phyloP scores from a whole-genome alignment of 2,113 vertebrate species.

The Daphoenositta chrysoptera region DNA sequence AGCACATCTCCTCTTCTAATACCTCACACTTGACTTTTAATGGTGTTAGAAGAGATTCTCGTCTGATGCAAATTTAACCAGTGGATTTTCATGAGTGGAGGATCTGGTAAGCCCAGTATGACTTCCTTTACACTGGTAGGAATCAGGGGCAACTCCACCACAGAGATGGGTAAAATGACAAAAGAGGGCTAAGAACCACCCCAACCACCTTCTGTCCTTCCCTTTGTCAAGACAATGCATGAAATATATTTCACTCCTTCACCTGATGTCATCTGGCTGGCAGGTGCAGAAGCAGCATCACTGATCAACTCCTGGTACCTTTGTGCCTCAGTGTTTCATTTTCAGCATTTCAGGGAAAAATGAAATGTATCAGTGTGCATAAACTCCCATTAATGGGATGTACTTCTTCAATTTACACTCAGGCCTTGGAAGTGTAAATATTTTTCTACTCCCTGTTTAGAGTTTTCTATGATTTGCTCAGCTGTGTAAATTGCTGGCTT shows the following conservation, averaged over 20 bases:
- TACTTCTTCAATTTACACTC: conserved; percentile 29
- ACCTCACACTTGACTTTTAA: background rate
- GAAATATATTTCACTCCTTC: background rate
- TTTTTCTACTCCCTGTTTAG: conserved; percentile 22
- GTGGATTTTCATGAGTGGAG: background rate
- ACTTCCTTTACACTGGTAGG: background rate
- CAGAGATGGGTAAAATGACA: background rate
- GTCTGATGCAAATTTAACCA: background rate
- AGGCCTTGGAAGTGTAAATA: conserved; percentile 36
- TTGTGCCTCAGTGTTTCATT: conserved; percentile 1
- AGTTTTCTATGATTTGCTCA: conserved; percentile 13
- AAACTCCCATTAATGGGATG: conserved; percentile 19
- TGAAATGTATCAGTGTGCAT: background rate
- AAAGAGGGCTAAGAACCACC: background rate
- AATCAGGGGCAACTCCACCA: background rate
- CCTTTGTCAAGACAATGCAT: background rate
- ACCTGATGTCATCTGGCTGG: background rate
- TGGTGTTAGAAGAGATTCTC: background rate
- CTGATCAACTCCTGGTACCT: background rate
- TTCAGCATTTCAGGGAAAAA: background rate
- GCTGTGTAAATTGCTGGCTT: conserved; percentile 23
- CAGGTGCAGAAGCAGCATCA: background rate
- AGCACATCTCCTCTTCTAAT: conserved; percentile 5
- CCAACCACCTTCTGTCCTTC: background rate
- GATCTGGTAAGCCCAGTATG: background rate